phyloP scores from a whole-genome alignment of 2,113 vertebrate species.

The Pycnonotus jocosus region DNA sequence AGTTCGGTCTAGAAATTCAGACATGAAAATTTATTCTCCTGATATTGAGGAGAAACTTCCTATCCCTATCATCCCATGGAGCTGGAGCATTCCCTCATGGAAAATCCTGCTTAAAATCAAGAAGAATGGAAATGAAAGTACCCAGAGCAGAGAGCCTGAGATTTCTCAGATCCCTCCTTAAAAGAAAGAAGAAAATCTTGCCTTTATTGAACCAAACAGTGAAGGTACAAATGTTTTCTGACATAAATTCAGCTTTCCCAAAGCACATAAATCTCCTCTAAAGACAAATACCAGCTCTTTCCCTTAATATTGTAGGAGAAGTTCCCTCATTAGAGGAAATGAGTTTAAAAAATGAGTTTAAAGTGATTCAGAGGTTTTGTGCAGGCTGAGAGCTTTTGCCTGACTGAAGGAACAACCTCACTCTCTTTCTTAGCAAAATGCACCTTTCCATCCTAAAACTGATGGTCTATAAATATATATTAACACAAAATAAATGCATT shows the following conservation, averaged over 20 bases:
- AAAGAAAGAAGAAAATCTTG: background rate
- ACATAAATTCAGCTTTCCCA: background rate
- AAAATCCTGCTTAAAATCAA: background rate
- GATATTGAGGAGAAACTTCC: background rate
- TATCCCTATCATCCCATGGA: background rate
- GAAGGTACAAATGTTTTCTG: background rate
- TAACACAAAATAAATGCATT: background rate
- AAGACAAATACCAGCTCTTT: background rate
- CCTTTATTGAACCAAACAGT: background rate
- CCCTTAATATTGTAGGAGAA: background rate
- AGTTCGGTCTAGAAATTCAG: background rate
- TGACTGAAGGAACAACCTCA: background rate
- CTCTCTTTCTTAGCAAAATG: background rate
- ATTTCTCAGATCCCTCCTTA: background rate
- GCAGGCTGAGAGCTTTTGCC: background rate
- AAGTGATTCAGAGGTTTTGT: background rate
- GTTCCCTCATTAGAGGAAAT: background rate
- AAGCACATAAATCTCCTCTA: background rate
- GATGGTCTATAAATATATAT: background rate
- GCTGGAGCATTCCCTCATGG: background rate
- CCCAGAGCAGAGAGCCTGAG: background rate
- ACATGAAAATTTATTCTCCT: constrained; percentile 38
- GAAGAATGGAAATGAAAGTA: background rate
- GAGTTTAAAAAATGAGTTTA: background rate
- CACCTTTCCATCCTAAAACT: background rate